A percentile compares a stretch with the other conserved stretches of the same genome.
phyloP scores from a whole-genome alignment of 2,888 invertebrate species.

The Pedicia rivosa region DNA sequence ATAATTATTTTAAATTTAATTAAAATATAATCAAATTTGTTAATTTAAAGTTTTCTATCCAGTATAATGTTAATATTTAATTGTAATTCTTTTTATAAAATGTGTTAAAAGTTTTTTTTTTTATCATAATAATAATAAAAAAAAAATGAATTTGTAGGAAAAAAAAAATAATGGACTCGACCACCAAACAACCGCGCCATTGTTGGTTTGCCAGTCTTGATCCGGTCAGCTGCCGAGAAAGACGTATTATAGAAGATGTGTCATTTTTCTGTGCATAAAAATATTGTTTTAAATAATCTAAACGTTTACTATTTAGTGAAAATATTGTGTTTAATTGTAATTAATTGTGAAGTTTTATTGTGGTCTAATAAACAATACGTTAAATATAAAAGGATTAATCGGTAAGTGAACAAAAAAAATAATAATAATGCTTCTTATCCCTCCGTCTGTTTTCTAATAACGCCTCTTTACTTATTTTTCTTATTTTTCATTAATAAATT shows the following conservation, averaged over 20 bases:
- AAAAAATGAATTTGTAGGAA: slow-evolving; percentile 2
- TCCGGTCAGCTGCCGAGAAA: slow-evolving; percentile 37
- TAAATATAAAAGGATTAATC: slow-evolving; percentile 4
- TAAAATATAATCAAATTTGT: too few species aligned
- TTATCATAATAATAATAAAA: slow-evolving; percentile 1
- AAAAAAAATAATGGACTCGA: slow-evolving; percentile 16
- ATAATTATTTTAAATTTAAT: neutral
- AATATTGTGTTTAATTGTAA: slow-evolving; percentile 4
- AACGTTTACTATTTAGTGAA: slow-evolving; percentile 4
- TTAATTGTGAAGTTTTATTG: slow-evolving; percentile 4
- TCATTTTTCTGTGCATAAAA: slow-evolving; percentile 12
- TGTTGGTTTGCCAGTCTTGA: slow-evolving; percentile 37
- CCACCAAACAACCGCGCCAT: slow-evolving; percentile 24
- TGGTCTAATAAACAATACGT: slow-evolving; percentile 5
- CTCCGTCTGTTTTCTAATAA: too few species aligned
- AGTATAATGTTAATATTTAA: too few species aligned
- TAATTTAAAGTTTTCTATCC: too few species aligned
- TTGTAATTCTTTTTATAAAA: neutral
- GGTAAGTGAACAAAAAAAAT: slow-evolving; percentile 6
- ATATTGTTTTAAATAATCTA: slow-evolving; percentile 4
- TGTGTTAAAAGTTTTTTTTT: neutral
- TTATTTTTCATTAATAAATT: slow-evolving; percentile 5
- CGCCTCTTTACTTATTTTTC: too few species aligned
- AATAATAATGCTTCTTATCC: too few species aligned
- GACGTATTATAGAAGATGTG: slow-evolving; percentile 32